phyloP scores from a whole-genome alignment of 2,113 vertebrate species.

The Hippopotamus amphibius region DNA sequence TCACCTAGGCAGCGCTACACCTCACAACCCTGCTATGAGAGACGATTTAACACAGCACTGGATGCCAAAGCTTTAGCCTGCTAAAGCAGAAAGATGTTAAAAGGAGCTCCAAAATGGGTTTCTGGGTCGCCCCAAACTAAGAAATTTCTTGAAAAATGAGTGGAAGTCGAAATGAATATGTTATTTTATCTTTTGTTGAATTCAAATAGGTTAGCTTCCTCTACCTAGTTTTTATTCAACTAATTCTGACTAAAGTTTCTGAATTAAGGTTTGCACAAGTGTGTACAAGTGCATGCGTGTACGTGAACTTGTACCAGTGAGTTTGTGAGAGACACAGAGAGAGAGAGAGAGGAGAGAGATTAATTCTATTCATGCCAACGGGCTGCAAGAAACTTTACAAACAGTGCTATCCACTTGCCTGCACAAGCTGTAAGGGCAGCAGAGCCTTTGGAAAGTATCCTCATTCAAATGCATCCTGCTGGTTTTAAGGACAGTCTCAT shows the following conservation, averaged over 20 bases:
- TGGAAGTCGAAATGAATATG: background rate
- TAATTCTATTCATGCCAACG: background rate
- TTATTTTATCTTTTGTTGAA: background rate
- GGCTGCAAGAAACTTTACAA: background rate
- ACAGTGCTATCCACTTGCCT: background rate
- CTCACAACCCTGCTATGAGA: background rate
- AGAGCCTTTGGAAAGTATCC: background rate
- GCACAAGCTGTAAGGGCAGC: background rate
- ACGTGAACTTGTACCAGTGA: background rate
- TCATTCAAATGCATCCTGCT: background rate
- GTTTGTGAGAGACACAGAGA: background rate
- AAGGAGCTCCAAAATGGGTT: background rate
- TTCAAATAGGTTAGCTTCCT: constrained; percentile 44
- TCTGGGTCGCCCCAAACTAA: background rate
- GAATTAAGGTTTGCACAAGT: background rate
- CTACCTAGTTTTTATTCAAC: background rate
- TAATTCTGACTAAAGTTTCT: background rate
- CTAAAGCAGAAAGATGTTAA: background rate
- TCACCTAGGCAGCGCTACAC: background rate
- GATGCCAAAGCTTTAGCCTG: background rate
- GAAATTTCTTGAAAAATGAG: background rate
- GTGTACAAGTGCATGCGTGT: background rate
- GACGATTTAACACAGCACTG: background rate
- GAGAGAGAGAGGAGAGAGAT: no score
- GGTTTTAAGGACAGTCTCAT: background rate